These are phyloP conservation scores for Ivindomyrus marchei DNA, from an alignment of 2,113 vertebrate species.

Conservation along the genomic window DNA sequence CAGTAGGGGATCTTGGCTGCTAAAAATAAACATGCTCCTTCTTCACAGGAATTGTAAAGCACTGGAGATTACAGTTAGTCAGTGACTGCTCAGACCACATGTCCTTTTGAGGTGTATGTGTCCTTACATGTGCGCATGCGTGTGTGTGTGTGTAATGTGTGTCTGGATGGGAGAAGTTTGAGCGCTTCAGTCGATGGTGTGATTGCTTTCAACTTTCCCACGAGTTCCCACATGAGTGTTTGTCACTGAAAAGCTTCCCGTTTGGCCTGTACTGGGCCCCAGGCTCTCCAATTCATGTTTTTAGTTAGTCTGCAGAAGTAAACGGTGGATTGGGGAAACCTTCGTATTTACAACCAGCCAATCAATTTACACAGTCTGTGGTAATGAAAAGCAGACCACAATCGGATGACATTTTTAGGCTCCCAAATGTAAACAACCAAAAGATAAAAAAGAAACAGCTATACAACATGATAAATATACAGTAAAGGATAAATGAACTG, in stretches of 20 bases:
- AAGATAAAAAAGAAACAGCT: neutral
- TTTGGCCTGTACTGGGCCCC: neutral
- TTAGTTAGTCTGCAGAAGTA: neutral
- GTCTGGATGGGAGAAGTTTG: neutral
- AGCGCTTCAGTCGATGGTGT: neutral
- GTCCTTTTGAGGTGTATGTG: neutral
- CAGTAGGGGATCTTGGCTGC: neutral
- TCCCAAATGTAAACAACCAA: neutral
- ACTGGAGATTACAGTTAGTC: slow-evolving; percentile 3
- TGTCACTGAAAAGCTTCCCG: neutral
- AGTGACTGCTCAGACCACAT: neutral
- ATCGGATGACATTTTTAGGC: neutral
- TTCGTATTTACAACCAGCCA: neutral
- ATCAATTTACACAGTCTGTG: neutral
- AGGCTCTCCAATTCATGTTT: neutral
- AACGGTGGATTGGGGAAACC: neutral
- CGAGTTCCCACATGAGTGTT: neutral
- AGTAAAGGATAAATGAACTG: neutral
- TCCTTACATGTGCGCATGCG: neutral
- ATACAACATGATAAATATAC: neutral
- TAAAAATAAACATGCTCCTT: neutral
- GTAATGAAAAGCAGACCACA: neutral
- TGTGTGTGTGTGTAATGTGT: neutral
- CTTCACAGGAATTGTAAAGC: neutral
- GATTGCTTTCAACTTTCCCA: neutral